A percentile compares a stretch with the other conserved stretches of the same genome.
Evolutionary conservation across 2,113 vertebrate genomes (phyloP).

Genomic region (Accipiter cooperii): DNA sequence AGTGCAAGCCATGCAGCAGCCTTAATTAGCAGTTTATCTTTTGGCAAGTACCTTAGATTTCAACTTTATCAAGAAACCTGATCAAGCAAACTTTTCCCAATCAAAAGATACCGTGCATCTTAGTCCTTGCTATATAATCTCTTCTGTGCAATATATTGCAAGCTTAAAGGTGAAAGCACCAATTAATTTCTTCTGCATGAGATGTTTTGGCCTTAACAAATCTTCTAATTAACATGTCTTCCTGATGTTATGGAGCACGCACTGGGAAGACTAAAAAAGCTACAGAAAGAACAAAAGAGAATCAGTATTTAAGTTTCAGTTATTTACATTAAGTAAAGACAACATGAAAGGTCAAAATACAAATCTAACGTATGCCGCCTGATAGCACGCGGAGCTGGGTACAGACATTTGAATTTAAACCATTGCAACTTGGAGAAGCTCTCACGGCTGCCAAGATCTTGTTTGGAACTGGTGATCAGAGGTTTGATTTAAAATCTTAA

Average conservation of each 20-base stretch:
- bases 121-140: constrained; percentile 44
- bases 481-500: background rate
- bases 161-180: constrained; percentile 61
- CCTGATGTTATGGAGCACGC: constrained; percentile 81
- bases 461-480: background rate
- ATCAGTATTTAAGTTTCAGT: constrained; percentile 44
- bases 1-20: constrained; percentile 27
- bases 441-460: background rate
- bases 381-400: accelerated
- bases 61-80: constrained; percentile 30
- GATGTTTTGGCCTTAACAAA: constrained; percentile 65
- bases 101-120: background rate
- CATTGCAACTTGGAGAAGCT: background rate
- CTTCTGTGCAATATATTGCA: constrained; percentile 49
- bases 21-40: constrained; percentile 4
- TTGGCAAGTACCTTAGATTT: background rate
- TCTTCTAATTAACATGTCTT: constrained; percentile 87
- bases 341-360: background rate
- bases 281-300: constrained; percentile 75
- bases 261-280: constrained; percentile 87
- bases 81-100: background rate
- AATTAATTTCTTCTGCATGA: constrained; percentile 61
- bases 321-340: background rate
- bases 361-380: accelerated
- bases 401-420: background rate